Percentiles rank a stretch among this genome's conserved stretches.
These are phyloP conservation scores for Cydia strobilella DNA, from an alignment of 1,140 invertebrate genomes.

Conservation along the genomic window DNA sequence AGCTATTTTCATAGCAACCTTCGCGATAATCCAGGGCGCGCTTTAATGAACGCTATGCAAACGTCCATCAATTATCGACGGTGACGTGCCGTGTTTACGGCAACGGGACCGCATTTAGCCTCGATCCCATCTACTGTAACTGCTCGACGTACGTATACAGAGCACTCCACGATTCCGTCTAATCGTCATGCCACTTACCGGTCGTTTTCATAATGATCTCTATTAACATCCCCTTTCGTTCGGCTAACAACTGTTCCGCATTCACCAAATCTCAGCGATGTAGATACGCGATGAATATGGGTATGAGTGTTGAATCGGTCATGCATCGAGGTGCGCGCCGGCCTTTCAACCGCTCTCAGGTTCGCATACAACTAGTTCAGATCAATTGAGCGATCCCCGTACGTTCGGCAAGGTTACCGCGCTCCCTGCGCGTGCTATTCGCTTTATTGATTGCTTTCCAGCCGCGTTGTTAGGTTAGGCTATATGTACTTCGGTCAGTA, in stretches of 20 bases:
- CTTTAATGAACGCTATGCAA: conserved; percentile 75
- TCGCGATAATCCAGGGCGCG: conserved; percentile 69
- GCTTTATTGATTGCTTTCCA: conserved; percentile 35
- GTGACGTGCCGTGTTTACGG: conserved; percentile 71
- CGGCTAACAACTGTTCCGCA: conserved; percentile 22
- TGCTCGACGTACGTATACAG: conserved; percentile 17
- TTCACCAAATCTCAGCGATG: conserved; percentile 48
- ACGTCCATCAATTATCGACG: conserved; percentile 76
- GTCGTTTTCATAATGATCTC: conserved; percentile 18
- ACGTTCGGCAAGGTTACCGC: conserved; percentile 66
- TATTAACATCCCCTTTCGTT: conserved; percentile 26
- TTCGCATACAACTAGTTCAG: conserved; percentile 72
- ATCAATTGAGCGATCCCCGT: conserved; percentile 70
- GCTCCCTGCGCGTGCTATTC: conserved; percentile 42
- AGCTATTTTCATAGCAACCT: conserved; percentile 62
- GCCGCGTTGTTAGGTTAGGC: conserved; percentile 23
- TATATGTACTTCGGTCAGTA: conserved; percentile 26
- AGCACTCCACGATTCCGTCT: conserved; percentile 17
- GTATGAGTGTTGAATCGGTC: conserved; percentile 37
- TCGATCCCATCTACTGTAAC: conserved; percentile 58
- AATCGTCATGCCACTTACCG: conserved; percentile 18
- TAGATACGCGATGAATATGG: conserved; percentile 42
- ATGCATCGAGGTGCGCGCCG: conserved; percentile 46
- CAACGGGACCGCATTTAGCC: conserved; percentile 73
- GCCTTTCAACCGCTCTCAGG: conserved; percentile 55